Percentiles rank a stretch among this genome's conserved stretches.
These are phyloP conservation scores for Syritta pipiens DNA, from an alignment of 2,888 invertebrate genomes.

Conservation along the genomic window DNA sequence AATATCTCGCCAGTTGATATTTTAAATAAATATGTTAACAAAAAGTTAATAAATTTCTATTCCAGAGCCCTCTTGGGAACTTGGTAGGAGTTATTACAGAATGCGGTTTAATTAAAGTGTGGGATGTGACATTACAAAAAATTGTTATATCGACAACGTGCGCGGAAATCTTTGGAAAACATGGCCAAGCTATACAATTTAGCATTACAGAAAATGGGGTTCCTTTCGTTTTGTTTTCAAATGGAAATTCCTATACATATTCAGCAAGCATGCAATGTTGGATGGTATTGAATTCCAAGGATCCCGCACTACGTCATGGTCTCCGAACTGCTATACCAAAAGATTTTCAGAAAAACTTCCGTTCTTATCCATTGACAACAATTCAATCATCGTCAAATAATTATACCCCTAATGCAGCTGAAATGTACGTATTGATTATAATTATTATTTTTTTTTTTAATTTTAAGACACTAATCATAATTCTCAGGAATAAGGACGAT, in stretches of 20 bases:
- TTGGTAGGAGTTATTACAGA: constrained; percentile 78
- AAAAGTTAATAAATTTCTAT: background rate
- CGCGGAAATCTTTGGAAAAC: constrained; percentile 75
- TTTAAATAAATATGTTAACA: background rate
- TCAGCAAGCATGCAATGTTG: constrained; percentile 87
- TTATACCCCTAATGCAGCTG: constrained; percentile 70
- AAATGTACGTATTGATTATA: constrained; percentile 72
- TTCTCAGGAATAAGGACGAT: constrained; percentile 74
- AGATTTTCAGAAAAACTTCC: constrained; percentile 76
- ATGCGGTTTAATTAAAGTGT: constrained; percentile 77
- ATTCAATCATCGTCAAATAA: constrained; percentile 76
- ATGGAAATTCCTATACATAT: constrained; percentile 92
- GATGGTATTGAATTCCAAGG: constrained; percentile 82
- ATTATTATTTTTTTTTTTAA: constrained; percentile 71
- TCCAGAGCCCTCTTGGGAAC: constrained; percentile 76
- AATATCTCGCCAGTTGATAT: background rate
- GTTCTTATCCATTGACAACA: constrained; percentile 76
- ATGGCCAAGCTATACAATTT: constrained; percentile 82
- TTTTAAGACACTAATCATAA: background rate
- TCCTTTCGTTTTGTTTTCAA: constrained; percentile 91
- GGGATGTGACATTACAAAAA: constrained; percentile 74
- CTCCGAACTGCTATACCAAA: constrained; percentile 78
- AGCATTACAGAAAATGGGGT: constrained; percentile 85
- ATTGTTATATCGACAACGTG: constrained; percentile 75
- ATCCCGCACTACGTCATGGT: constrained; percentile 80